Conservation (phyloP, 2,113 vertebrate species). For the Peromyscus polionotus region DNA sequence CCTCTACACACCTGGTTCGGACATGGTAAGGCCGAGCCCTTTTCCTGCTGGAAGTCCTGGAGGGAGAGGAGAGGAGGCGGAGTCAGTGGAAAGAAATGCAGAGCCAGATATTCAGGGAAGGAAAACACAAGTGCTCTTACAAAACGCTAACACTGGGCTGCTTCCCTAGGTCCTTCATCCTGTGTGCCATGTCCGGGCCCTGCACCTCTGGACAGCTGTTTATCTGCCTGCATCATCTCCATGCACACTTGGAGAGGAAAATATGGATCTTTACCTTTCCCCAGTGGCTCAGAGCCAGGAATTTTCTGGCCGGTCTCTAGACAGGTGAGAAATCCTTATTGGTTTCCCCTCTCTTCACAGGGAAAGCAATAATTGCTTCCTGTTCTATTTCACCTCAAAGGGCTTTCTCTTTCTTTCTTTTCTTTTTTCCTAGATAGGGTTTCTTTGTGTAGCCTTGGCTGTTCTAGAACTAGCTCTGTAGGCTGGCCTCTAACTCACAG, state of each 20-base stretch:
- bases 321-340: constrained; percentile 89
- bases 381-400: neutral
- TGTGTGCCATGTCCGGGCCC: constrained; percentile 97
- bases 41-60: neutral
- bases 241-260: constrained; percentile 95
- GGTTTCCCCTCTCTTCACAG: neutral
- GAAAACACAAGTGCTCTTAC: neutral
- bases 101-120: neutral
- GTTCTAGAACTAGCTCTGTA: neutral
- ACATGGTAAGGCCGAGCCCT: constrained; percentile 90
- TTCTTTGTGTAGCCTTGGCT: neutral
- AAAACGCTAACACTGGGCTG: neutral
- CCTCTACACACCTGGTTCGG: constrained; percentile 96
- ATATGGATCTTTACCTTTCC: constrained; percentile 95
- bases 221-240: constrained; percentile 97
- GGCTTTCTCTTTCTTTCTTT: neutral
- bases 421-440: neutral
- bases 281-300: constrained; percentile 92
- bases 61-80: too few species aligned
- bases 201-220: constrained; percentile 98
- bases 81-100: neutral
- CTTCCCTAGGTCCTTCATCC: constrained; percentile 95
- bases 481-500: neutral
- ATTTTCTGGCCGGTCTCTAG: constrained; percentile 93
- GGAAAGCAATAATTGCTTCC: neutral